These are phyloP conservation scores for Peromyscus aztecus DNA, from an alignment of 2,797 vertebrate genomes.

Conservation along the genomic window DNA sequence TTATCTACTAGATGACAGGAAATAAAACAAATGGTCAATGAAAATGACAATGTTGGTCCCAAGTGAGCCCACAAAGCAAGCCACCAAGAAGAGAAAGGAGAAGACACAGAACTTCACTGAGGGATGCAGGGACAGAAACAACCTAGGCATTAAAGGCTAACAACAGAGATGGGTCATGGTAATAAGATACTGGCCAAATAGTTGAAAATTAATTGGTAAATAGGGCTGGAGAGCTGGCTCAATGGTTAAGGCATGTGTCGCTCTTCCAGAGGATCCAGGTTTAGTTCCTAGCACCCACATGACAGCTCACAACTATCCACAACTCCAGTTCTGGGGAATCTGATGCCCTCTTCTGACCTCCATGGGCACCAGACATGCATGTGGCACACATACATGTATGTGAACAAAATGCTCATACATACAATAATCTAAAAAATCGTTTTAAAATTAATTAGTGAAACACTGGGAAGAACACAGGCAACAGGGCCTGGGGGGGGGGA, in stretches of 20 bases:
- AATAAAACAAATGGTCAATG: constrained; percentile 2
- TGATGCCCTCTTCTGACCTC: background rate
- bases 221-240: background rate
- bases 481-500: background rate
- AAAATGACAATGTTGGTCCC: background rate
- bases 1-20: background rate
- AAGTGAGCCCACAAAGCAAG: background rate
- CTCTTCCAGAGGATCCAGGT: background rate
- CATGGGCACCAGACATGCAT: background rate
- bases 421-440: background rate
- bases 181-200: background rate
- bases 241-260: background rate
- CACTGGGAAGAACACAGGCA: background rate
- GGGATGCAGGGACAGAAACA: background rate
- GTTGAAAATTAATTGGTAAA: constrained; percentile 37
- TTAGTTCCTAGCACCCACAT: background rate
- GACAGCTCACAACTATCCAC: background rate
- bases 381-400: background rate
- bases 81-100: background rate
- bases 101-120: constrained; percentile 20
- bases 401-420: background rate
- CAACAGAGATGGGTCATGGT: background rate
- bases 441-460: background rate
- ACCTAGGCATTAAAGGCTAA: constrained; percentile 3
- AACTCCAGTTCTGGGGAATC: background rate